Conservation (phyloP, 2,888 invertebrate genomes). For the Eudemis profundana region DNA sequence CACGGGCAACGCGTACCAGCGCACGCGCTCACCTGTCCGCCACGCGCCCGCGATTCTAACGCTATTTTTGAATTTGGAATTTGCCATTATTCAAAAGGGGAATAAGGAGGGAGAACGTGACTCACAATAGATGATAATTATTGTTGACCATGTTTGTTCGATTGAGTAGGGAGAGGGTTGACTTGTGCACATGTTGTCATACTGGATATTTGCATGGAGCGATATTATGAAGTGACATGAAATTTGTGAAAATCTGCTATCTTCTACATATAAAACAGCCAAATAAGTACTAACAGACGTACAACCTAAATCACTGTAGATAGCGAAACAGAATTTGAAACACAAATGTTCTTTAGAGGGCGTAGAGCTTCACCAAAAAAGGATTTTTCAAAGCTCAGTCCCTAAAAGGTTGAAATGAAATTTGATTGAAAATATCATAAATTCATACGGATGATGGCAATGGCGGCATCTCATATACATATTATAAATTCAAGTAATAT, state of each 20-base stretch:
- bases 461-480: too few species aligned
- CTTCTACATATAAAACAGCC: too few species aligned
- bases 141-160: slow-evolving; percentile 31
- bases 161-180: slow-evolving; percentile 21
- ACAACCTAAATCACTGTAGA: too few species aligned
- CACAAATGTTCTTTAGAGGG: too few species aligned
- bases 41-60: slow-evolving; percentile 46
- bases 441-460: too few species aligned
- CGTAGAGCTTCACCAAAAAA: too few species aligned
- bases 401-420: too few species aligned
- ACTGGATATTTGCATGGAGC: not conserved
- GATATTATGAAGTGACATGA: slow-evolving; percentile 5
- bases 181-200: slow-evolving; percentile 1
- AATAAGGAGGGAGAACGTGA: slow-evolving; percentile 13
- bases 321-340: too few species aligned
- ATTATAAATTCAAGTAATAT: too few species aligned
- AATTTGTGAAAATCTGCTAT: not conserved
- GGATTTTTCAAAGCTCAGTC: too few species aligned
- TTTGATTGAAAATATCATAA: too few species aligned
- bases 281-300: too few species aligned
- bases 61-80: slow-evolving; percentile 40
- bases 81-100: slow-evolving; percentile 24
- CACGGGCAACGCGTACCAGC: slow-evolving; percentile 11
- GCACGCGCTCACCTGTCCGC: slow-evolving; percentile 47
- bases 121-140: slow-evolving; percentile 39